Base-by-base conservation (phyloP, 2,888 invertebrate genomes). In the Byasa hedistus region DNA sequence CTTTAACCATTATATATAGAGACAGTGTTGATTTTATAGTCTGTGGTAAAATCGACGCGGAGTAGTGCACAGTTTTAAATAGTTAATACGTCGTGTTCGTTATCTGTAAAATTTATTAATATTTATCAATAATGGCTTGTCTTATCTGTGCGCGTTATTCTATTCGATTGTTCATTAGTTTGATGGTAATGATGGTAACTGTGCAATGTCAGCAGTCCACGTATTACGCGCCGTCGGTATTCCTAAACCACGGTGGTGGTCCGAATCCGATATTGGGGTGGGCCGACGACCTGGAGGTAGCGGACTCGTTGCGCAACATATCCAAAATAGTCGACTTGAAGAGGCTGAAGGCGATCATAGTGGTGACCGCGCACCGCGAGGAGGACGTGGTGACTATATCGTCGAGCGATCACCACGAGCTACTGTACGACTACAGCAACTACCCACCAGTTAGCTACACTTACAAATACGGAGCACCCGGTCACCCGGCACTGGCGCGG, bases 201-300 rank as follows among this genome's bases (percentile, higher is more conserved):
- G 51, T 32, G 24, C 22, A 57, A 19, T 57, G 63, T 57, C 48
- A 65, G 23, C 17, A n/a, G 44, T 32, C 59, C 54, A 48, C 24
- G 39, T 67, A 68, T 63, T 74, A 77, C 66, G 83, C 82, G 68
- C 83, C 83, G 61, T 78, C 82, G 0, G n/a, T 83, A 2, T 83
- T 81, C 69, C 58, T 83, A 24, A 83, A 83, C 71, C 83, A 83
- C 69, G 83, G 83, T 58, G 83, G 80, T 1, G 83, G 83, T 0
- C 83, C 83, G 0, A 69, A 74, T 62, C 82, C 83, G 0, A 73
- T 83, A 32, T 66, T 82, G 62, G 78, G 81, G 17, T 77, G 78
- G 57, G 74, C 78, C 70, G 4, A 74, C 59, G 79, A 83, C 27
- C 5, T 72, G 44, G 76, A 77, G 66, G 79, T 83, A 0, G 79